These are phyloP conservation scores for Pristionchus fissidentatus DNA, from an alignment of 2,888 invertebrate genomes.

Conservation along the genomic window DNA sequence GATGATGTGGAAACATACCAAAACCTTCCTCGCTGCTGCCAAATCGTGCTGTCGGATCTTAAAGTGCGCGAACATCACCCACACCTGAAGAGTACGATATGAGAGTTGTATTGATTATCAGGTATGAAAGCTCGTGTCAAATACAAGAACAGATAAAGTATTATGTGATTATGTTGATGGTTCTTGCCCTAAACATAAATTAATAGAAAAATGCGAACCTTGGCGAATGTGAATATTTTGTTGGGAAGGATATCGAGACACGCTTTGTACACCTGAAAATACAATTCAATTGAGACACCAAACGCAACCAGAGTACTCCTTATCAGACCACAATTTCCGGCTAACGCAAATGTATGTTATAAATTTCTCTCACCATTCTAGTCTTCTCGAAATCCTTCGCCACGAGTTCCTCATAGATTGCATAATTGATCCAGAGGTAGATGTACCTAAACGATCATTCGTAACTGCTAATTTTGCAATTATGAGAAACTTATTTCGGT, in stretches of 20 bases:
- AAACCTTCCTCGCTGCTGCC: constrained; percentile 87
- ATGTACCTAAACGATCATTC: constrained; percentile 82
- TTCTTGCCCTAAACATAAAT: no score
- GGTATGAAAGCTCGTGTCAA: no score
- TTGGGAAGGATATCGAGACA: constrained; percentile 95
- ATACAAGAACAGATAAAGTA: no score
- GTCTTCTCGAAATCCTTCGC: constrained; percentile 89
- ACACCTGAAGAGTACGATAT: constrained; percentile 82
- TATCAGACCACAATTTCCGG: no score
- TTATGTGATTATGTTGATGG: no score
- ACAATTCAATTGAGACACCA: not conserved
- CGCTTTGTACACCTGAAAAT: constrained; percentile 85
- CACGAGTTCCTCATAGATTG: constrained; percentile 94
- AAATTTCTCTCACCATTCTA: constrained; percentile 77
- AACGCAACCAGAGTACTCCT: no score
- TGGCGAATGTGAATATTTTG: constrained; percentile 97
- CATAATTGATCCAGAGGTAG: constrained; percentile 95
- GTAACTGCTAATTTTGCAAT: not conserved
- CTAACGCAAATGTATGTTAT: no score
- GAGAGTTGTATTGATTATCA: no score
- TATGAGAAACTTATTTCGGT: no score
- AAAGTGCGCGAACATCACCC: constrained; percentile 96
- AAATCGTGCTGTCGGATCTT: constrained; percentile 95
- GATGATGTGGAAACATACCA: constrained; percentile 79
- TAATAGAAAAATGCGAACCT: constrained; percentile 77